phyloP scores from a whole-genome alignment of 1,140 invertebrate species.

The Heliconius himera region DNA sequence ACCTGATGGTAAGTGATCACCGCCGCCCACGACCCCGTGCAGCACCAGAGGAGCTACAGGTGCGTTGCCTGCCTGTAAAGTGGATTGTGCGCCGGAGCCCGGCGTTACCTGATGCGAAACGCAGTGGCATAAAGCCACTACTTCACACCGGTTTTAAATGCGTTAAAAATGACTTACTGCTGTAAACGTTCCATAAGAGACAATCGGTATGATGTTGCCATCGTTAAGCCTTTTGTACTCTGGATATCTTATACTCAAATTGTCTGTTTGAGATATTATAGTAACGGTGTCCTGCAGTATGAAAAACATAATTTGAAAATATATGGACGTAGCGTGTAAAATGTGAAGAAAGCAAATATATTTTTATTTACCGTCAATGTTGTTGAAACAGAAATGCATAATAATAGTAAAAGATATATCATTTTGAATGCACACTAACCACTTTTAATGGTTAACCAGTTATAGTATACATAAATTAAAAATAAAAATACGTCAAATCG shows the following conservation, averaged over 20 bases:
- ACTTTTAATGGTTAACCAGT: too few relatives aligned
- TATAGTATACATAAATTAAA: too few relatives aligned
- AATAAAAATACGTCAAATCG: too few relatives aligned
- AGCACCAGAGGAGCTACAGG: too few relatives aligned
- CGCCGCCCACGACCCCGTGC: too few relatives aligned
- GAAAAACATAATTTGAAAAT: not conserved
- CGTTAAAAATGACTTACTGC: not conserved
- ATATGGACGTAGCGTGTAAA: not conserved
- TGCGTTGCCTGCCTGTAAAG: too few relatives aligned
- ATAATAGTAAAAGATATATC: not conserved
- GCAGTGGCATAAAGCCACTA: too few relatives aligned
- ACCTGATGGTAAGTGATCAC: too few relatives aligned
- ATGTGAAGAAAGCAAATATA: not conserved
- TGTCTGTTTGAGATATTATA: not conserved
- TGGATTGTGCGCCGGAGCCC: too few relatives aligned
- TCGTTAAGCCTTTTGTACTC: not conserved
- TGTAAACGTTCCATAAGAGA: not conserved
- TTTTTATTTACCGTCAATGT: not conserved
- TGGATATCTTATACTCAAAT: not conserved
- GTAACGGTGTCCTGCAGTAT: not conserved
- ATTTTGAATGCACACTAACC: not conserved
- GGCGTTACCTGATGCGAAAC: too few relatives aligned
- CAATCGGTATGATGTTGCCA: not conserved
- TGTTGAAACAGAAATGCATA: not conserved
- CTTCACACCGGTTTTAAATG: too few relatives aligned